A percentile compares a stretch with the other conserved stretches of the same genome.
These are phyloP conservation scores for Pachypeltis micranthus DNA, from an alignment of 1,140 invertebrate genomes.

Conservation along the genomic window DNA sequence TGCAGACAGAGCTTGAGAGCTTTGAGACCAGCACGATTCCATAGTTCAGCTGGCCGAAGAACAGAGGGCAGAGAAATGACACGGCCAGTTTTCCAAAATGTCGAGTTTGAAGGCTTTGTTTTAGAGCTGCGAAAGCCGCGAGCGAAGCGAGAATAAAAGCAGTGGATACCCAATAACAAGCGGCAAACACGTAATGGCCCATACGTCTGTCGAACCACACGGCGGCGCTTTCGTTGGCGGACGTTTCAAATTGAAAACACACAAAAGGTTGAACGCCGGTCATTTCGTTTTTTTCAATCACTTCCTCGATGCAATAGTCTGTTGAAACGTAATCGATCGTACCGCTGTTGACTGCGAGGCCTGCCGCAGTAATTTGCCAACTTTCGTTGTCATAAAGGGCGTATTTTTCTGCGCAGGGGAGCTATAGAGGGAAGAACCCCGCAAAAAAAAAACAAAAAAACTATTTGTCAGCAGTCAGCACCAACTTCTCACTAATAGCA, in stretches of 20 bases:
- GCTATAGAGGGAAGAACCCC: too few species aligned
- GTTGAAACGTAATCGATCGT: background rate
- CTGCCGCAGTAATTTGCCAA: background rate
- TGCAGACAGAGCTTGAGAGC: background rate
- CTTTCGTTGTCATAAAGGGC: background rate
- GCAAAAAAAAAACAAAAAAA: too few species aligned
- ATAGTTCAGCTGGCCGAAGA: background rate
- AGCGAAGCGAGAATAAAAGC: background rate
- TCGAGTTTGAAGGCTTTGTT: too few species aligned
- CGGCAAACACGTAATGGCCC: background rate
- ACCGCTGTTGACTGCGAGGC: background rate
- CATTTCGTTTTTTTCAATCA: background rate
- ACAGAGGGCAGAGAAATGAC: background rate
- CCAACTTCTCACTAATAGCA: too few species aligned
- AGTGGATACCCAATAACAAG: background rate
- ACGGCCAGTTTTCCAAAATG: background rate
- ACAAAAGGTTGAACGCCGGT: background rate
- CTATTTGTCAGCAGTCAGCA: too few species aligned
- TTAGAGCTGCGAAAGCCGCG: background rate
- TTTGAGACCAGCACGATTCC: background rate
- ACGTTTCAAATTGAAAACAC: background rate
- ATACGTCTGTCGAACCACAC: background rate
- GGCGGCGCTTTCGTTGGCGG: background rate
- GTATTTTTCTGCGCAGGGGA: background rate
- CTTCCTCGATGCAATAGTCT: background rate